Conservation (phyloP, 2,888 invertebrate species). For the Listrodromus nycthemerus region DNA sequence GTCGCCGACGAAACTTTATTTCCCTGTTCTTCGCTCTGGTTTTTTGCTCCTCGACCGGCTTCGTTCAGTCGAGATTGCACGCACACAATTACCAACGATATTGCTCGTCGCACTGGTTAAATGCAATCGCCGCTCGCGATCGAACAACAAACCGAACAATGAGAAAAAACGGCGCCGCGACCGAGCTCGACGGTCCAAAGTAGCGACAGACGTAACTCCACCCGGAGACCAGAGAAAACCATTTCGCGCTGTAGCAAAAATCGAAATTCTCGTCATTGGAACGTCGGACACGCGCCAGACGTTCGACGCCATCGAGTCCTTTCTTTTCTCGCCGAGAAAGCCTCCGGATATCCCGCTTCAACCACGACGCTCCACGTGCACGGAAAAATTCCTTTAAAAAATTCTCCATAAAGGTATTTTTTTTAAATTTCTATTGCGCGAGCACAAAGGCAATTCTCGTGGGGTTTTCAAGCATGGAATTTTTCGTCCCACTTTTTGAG, state of each 20-base stretch:
- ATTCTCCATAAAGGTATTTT: background rate
- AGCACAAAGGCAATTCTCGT: no score
- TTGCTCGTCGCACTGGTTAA: background rate
- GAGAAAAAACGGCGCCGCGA: constrained; percentile 42
- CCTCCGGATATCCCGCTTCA: background rate
- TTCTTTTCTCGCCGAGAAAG: constrained; percentile 1
- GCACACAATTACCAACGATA: background rate
- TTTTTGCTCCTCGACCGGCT: no score
- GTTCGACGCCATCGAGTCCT: background rate
- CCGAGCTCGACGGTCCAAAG: constrained; percentile 47
- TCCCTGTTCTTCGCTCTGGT: no score
- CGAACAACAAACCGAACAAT: constrained; percentile 20
- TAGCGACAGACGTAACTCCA: constrained; percentile 22
- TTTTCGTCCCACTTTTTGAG: no score
- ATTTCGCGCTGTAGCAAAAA: constrained; percentile 22
- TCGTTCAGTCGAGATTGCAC: no score
- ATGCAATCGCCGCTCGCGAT: constrained; percentile 17
- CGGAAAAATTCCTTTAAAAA: background rate
- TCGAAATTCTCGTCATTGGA: constrained; percentile 8
- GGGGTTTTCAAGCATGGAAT: no score
- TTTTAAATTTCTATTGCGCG: no score
- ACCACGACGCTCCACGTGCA: background rate
- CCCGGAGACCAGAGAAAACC: background rate
- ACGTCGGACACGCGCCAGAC: constrained; percentile 13
- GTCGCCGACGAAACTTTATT: no score